phyloP scores from a whole-genome alignment of 2,888 invertebrate species.

The Hipparchia sbordonii region DNA sequence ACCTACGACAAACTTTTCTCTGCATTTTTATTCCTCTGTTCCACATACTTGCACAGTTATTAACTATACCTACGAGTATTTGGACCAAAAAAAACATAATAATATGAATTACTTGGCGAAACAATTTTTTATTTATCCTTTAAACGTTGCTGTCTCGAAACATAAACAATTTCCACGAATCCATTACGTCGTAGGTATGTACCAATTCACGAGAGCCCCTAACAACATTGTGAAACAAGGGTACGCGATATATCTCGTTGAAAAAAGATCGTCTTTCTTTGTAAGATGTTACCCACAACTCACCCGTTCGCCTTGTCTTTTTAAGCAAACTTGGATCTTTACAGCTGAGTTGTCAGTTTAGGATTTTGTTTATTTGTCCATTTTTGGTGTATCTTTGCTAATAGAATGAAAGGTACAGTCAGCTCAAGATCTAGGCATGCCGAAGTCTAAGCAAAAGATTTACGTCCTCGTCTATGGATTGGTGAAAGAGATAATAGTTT shows the following conservation, averaged over 20 bases:
- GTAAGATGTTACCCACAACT: slow-evolving; percentile 38
- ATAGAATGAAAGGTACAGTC: too few relatives aligned
- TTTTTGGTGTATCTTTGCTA: too few relatives aligned
- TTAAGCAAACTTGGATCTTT: neutral
- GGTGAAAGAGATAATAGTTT: too few relatives aligned
- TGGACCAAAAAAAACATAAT: neutral
- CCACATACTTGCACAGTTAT: neutral
- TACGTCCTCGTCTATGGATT: too few relatives aligned
- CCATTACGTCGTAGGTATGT: slow-evolving; percentile 22
- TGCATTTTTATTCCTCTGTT: neutral
- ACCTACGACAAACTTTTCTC: neutral
- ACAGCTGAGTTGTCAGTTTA: neutral
- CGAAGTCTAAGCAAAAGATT: too few relatives aligned
- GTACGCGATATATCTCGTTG: slow-evolving; percentile 49
- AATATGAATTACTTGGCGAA: neutral
- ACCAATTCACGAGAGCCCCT: slow-evolving; percentile 40
- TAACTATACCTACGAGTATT: neutral
- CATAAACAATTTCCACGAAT: slow-evolving; percentile 21
- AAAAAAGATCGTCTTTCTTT: slow-evolving; percentile 46
- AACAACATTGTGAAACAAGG: slow-evolving; percentile 51
- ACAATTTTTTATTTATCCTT: neutral
- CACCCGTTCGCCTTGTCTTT: slow-evolving; percentile 34
- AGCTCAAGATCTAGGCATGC: too few relatives aligned
- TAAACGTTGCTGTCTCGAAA: slow-evolving; percentile 3
- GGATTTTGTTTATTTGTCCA: neutral